Evolutionary conservation across 1,140 invertebrate genomes (phyloP).

Genomic region (Musca vetustissima): DNA sequence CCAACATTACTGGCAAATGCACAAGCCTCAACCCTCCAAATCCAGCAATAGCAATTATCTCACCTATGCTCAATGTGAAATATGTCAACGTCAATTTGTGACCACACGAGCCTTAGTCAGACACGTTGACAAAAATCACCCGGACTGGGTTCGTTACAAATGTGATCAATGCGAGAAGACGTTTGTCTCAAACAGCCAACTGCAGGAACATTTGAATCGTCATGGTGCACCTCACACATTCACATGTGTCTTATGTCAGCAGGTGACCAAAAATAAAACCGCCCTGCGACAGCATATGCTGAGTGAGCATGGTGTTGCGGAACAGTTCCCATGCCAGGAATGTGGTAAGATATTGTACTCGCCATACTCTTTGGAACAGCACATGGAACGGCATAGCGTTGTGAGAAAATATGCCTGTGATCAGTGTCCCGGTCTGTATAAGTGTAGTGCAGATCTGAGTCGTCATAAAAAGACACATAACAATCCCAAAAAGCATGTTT

Average conservation of each 20-base stretch:
- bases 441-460: neutral
- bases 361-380: conserved; percentile 63
- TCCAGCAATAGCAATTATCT: too few species aligned
- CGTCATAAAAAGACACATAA: conserved; percentile 23
- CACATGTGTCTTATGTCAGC: neutral
- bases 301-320: conserved; percentile 66
- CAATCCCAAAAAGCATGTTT: conserved; percentile 51
- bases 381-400: conserved; percentile 62
- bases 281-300: conserved; percentile 57
- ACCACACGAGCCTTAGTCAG: neutral
- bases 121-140: conserved; percentile 5
- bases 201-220: conserved; percentile 9
- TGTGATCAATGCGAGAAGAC: conserved; percentile 17
- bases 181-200: neutral
- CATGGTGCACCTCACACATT: conserved; percentile 10
- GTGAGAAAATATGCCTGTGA: conserved; percentile 55
- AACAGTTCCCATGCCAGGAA: conserved; percentile 64
- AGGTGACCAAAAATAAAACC: too few species aligned
- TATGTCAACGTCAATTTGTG: conserved; percentile 38
- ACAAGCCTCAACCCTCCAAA: too few species aligned
- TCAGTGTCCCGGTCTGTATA: conserved; percentile 55
- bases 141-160: neutral
- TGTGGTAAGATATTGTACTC: conserved; percentile 67
- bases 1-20: too few species aligned
- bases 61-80: neutral